Base-by-base conservation (phyloP, 1,140 invertebrate species). In the Laodelphax striatellus region DNA sequence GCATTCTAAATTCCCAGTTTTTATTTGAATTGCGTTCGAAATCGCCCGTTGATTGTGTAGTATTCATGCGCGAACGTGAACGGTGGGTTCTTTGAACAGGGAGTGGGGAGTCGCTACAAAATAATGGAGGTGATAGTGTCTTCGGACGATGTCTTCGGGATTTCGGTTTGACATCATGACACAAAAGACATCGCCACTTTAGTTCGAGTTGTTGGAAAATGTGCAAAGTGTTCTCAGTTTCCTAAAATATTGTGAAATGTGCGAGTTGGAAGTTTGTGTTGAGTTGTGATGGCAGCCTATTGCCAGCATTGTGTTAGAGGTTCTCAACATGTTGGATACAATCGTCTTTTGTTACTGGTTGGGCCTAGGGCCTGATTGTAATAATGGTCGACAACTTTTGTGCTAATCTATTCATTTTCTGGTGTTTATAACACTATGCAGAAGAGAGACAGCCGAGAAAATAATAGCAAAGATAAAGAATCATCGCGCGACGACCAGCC, bases 401-500 rank as follows among this genome's bases (percentile, higher is more conserved):
- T 58, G 53, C 59, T 60, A 54, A 50, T 34, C 60, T 59, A 59
- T 61, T 54, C 44, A 55, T 58, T 60, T 60, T 58, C 60, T 57
- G 14, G 44, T 19, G 52, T 57, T 63, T 24, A 62, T 50, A 65
- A 62, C 55, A 66, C 31, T 54, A 70, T 70, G 69, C 67, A 70
- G 63, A 70, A 70, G 61, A 58, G 67, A 24, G 66, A 68, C 42
- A 44, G 60, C 43, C 61, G 66, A 28, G 67, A 68, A 38, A 38
- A 38, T 57, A 61, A 46, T 31, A 60, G 44, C 52, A 59, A 60
- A 57, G 65, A 66, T 19, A 67, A 68, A 58, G 65, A 67, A 58
- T 55, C 57, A 34, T 55, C 57, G 24, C 24, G 62, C 16, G 62
- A 68, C 55, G 64, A 64, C 22, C 60, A 59, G 21, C 55, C 55